A percentile compares a stretch with the other conserved stretches of the same genome.
Evolutionary conservation across 2,888 invertebrate species (phyloP).

Genomic region (Apodemia zela): DNA sequence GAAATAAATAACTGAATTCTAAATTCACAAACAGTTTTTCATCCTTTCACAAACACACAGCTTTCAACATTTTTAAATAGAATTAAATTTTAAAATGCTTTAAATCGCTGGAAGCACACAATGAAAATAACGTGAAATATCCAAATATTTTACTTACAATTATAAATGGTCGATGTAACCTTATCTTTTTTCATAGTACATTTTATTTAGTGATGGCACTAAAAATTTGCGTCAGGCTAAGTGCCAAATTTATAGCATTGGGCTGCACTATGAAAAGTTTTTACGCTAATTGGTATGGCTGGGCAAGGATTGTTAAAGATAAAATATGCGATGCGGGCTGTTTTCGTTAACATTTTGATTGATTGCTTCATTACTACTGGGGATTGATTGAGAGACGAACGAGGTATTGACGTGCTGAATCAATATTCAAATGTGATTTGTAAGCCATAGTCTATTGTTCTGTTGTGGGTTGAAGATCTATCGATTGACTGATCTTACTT

Average conservation of each 20-base stretch:
- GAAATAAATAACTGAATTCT: no score
- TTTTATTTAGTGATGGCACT: constrained; percentile 72
- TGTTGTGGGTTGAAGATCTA: constrained; percentile 16
- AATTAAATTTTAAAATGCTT: constrained; percentile 11
- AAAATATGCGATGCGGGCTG: constrained; percentile 76
- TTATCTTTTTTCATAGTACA: constrained; percentile 56
- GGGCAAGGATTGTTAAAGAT: constrained; percentile 77
- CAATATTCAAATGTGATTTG: constrained; percentile 23
- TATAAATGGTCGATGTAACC: constrained; percentile 64
- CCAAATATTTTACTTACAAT: constrained; percentile 51
- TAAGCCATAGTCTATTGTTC: constrained; percentile 19
- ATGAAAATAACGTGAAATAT: constrained; percentile 33
- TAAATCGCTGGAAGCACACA: constrained; percentile 4
- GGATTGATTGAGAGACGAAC: constrained; percentile 42
- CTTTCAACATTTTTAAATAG: constrained; percentile 7
- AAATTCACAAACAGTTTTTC: not conserved
- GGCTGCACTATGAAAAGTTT: constrained; percentile 68
- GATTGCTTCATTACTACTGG: constrained; percentile 64
- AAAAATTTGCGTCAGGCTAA: constrained; percentile 78
- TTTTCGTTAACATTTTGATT: constrained; percentile 76
- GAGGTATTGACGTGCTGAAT: constrained; percentile 25
- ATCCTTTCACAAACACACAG: not conserved
- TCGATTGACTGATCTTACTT: constrained; percentile 14
- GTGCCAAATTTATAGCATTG: constrained; percentile 79
- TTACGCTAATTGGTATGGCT: constrained; percentile 74